phyloP scores from a whole-genome alignment of 2,888 invertebrate species.

The Penaeus monodon region DNA sequence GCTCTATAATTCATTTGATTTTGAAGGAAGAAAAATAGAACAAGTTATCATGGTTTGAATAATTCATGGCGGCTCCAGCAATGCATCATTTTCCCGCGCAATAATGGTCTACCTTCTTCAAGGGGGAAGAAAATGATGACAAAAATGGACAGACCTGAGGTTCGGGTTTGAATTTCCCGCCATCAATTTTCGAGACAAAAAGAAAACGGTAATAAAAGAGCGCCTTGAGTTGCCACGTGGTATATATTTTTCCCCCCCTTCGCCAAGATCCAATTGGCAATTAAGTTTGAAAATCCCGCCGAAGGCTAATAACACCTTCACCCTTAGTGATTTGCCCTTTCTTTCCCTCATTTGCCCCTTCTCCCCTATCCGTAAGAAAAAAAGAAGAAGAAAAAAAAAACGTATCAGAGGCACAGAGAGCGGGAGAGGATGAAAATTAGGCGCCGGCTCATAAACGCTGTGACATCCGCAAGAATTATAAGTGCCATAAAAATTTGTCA shows the following conservation, averaged over 20 bases:
- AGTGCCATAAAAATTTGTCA: constrained; percentile 46
- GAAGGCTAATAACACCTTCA: neutral
- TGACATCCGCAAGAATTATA: constrained; percentile 40
- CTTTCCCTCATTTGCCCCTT: neutral
- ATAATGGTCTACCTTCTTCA: no score
- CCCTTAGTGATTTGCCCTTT: constrained; percentile 19
- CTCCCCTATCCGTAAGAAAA: neutral
- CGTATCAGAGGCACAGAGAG: neutral
- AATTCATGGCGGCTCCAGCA: no score
- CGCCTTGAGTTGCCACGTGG: neutral
- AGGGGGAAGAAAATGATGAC: no score
- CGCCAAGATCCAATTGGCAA: neutral
- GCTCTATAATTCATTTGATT: no score
- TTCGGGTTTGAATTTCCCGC: no score
- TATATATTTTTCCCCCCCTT: constrained; percentile 5
- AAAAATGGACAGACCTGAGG: no score
- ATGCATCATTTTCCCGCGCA: no score
- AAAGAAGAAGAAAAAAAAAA: constrained; percentile 9
- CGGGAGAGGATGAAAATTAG: constrained; percentile 31
- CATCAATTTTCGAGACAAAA: no score
- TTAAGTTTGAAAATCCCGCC: constrained; percentile 17
- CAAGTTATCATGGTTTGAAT: no score
- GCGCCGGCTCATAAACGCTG: constrained; percentile 38
- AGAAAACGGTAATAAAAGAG: no score
- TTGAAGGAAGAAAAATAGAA: no score